phyloP scores from a whole-genome alignment of 1,140 invertebrate species.

The Myzus persicae region DNA sequence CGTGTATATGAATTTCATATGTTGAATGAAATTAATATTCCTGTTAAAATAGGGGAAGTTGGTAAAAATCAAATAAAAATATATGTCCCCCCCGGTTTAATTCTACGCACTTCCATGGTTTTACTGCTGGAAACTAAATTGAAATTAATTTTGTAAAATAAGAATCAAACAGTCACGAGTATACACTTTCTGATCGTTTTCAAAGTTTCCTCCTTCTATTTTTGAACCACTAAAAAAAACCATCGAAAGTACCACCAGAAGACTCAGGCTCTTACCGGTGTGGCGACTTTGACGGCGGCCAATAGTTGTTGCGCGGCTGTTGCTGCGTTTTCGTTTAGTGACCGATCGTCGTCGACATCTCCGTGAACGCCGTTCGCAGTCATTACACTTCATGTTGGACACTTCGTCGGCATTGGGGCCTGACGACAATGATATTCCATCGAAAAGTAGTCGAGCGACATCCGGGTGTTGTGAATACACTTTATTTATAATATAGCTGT shows the following conservation, averaged over 20 bases:
- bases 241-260: not conserved
- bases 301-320: not conserved
- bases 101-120: no score
- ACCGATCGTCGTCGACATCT: slow-evolving; percentile 15
- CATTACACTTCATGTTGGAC: slow-evolving; percentile 29
- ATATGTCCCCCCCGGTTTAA: not conserved
- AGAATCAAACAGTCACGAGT: not conserved
- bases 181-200: not conserved
- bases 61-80: not conserved
- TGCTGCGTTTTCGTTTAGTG: not conserved
- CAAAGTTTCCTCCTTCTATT: not conserved
- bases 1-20: no score
- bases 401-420: not conserved
- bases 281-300: slow-evolving; percentile 27
- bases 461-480: not conserved
- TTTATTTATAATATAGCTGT: not conserved
- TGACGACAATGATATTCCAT: not conserved
- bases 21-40: not conserved
- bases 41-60: not conserved
- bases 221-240: not conserved
- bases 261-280: slow-evolving; percentile 19
- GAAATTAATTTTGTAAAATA: not conserved
- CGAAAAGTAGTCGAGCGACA: not conserved
- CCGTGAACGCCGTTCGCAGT: slow-evolving; percentile 32
- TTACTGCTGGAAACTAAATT: not conserved